Evolutionary conservation across 2,888 invertebrate genomes (phyloP).

Genomic region (Lasioglossum zephyrum): DNA sequence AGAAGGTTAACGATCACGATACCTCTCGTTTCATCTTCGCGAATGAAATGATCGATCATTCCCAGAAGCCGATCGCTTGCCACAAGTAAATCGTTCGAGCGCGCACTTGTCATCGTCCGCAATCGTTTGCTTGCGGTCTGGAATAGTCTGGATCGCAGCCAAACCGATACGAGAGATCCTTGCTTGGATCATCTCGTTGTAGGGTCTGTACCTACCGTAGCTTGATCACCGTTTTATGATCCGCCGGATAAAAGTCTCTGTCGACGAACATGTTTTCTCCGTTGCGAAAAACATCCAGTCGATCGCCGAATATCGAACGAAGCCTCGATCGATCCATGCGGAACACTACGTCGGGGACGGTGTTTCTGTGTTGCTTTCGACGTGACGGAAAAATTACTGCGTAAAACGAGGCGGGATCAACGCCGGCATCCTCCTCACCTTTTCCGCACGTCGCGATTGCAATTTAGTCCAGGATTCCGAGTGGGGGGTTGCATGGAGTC

Average conservation of each 20-base stretch:
- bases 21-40: not conserved
- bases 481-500: conserved; percentile 60
- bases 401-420: conserved; percentile 67
- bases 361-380: conserved; percentile 37
- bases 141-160: conserved; percentile 18
- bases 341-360: not conserved
- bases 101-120: not conserved
- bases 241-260: conserved; percentile 79
- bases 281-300: not conserved
- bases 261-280: conserved; percentile 66
- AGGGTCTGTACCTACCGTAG: conserved; percentile 75
- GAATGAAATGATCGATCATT: not conserved
- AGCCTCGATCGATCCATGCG: not conserved
- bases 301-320: not conserved
- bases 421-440: conserved; percentile 60
- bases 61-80: not conserved
- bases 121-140: not conserved
- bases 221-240: conserved; percentile 79
- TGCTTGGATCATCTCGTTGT: not conserved
- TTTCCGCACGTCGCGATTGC: conserved; percentile 49
- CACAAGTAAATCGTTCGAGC: not conserved
- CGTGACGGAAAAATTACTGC: conserved; percentile 77
- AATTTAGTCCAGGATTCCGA: conserved; percentile 51
- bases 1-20: not conserved
- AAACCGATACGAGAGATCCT: not conserved